Evolutionary conservation across 2,888 invertebrate species (phyloP), one percentile per base, ranked within the genome.

Genomic region (Xanthia icteritia): DNA sequence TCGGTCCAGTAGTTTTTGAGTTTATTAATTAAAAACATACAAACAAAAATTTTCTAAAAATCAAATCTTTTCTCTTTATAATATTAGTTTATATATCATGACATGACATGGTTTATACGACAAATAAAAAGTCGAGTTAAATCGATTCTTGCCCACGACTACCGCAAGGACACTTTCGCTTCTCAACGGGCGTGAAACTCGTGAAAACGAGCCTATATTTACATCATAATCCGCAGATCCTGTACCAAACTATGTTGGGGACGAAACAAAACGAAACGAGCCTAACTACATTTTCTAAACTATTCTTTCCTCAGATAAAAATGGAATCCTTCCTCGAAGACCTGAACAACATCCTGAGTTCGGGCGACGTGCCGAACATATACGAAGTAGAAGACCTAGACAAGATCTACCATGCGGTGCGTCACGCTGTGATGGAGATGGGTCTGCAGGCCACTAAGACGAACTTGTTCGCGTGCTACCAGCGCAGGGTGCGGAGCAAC

Each of bases 321-420:
- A 97, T 98, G 94, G 99, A 99, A 90, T 97, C 98, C 0, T 99
- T 99, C 93, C 96, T 99, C 70, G 99, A 99, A 92, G 99, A 99
- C 89, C 96, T 99, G 66, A 99, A 99, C 94, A 99, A 98, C 90
- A 97, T 99, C 72, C 93, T 99, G 42, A 99, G 98, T 91, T 98
- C 98, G 17, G 99, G 99, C 0, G 99, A 99, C 92, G 98, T 99
- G 5, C 99, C 99, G 0, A 99, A 99, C 91, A 97, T 99, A 36
- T 99, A 98, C 93, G 98, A 98, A 73, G 97, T 97, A 4, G 99
- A 99, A 86, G 99, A 99, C 91, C 91, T 98, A 70, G 98, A 98
- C 86, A 97, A 96, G 89, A 98, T 98, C 82, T 98, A 97, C 94
- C 97, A 97, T 89, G 97, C 97, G 0, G 98, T 98, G 96, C 98